These are phyloP conservation scores for Siniperca obscura DNA, from an alignment of 2,797 vertebrate species.

Conservation along the genomic window DNA sequence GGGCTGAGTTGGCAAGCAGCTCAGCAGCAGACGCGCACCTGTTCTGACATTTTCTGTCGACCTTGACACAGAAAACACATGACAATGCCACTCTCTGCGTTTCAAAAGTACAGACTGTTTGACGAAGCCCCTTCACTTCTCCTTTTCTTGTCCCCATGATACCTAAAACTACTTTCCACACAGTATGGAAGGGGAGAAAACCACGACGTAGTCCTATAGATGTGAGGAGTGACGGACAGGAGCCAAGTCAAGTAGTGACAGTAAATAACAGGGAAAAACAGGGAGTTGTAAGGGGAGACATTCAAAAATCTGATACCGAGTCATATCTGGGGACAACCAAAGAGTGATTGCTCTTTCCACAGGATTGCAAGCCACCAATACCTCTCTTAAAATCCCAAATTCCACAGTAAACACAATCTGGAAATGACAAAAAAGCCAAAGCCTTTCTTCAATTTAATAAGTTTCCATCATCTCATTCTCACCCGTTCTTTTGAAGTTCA, in stretches of 20 bases:
- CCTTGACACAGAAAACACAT: slow-evolving; percentile 87
- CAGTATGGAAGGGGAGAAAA: slow-evolving; percentile 7
- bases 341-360: slow-evolving; percentile 30
- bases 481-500: slow-evolving; percentile 62
- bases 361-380: slow-evolving; percentile 21
- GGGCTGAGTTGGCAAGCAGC: slow-evolving; percentile 84
- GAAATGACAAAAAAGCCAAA: slow-evolving; percentile 35
- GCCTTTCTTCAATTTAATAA: slow-evolving; percentile 37
- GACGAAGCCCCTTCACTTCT: slow-evolving; percentile 63
- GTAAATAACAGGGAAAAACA: slow-evolving; percentile 37
- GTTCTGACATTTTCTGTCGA: slow-evolving; percentile 88
- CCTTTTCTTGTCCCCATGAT: slow-evolving; percentile 61
- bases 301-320: not conserved
- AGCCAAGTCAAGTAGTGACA: slow-evolving; percentile 19
- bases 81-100: slow-evolving; percentile 82
- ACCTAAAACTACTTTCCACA: slow-evolving; percentile 68
- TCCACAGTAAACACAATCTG: slow-evolving; percentile 39
- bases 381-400: slow-evolving; percentile 35
- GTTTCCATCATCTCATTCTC: slow-evolving; percentile 43
- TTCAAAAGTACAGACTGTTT: slow-evolving; percentile 72
- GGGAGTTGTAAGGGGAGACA: not conserved
- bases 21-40: slow-evolving; percentile 86
- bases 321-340: slow-evolving; percentile 32
- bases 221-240: slow-evolving; percentile 26
- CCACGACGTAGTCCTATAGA: slow-evolving; percentile 37